Evolutionary conservation across 2,113 vertebrate species (phyloP).

Genomic region (Piprites chloris): DNA sequence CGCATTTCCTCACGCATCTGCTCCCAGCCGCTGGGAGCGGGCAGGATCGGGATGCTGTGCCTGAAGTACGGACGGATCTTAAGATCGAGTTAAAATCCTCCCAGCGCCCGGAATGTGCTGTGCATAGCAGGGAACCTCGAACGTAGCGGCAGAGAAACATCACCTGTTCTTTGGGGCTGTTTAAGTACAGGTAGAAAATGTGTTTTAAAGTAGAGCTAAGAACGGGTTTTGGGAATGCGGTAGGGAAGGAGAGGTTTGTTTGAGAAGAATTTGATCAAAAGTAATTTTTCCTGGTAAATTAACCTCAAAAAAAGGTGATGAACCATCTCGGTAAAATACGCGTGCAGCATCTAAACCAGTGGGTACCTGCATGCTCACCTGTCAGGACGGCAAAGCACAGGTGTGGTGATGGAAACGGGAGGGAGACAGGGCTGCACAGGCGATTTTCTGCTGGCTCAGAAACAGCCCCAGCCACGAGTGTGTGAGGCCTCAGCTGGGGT

Average conservation of each 20-base stretch:
- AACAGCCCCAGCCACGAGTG: neutral
- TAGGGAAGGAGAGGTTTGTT: neutral
- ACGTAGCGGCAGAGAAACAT: neutral
- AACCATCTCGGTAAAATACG: neutral
- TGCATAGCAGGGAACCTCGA: neutral
- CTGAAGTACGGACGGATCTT: neutral
- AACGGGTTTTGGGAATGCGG: neutral
- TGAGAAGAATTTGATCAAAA: neutral
- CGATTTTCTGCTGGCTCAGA: neutral
- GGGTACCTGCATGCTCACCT: neutral
- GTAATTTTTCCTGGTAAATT: neutral
- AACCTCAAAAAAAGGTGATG: neutral
- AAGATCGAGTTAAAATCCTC: neutral
- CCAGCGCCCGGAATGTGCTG: neutral
- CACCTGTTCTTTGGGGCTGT: fast-evolving
- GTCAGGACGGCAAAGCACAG: fast-evolving
- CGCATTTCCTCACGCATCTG: neutral
- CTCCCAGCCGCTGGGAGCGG: neutral
- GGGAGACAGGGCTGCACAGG: no score
- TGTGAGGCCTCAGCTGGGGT: neutral
- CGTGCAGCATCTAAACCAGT: no score
- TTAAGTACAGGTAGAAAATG: neutral
- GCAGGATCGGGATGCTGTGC: neutral
- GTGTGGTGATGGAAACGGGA: neutral
- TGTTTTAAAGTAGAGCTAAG: neutral